Evolutionary conservation across 2,888 invertebrate genomes (phyloP), one percentile per base, ranked within the genome.

Genomic region (Leptopilina syphax): DNA sequence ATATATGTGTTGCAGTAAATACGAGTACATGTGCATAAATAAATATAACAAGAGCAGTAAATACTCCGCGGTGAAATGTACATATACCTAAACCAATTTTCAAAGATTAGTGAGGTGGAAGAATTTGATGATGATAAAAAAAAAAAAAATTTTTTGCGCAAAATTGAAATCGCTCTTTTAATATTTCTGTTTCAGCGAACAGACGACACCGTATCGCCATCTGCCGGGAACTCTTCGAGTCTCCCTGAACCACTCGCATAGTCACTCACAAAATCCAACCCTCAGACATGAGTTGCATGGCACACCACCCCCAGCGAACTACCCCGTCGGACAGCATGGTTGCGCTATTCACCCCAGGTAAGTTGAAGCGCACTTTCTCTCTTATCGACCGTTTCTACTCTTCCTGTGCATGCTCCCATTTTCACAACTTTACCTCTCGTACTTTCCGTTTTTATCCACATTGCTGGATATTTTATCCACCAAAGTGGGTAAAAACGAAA

Each of bases 301-400:
- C 77, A 80, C 87, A 78, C 84, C 85, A 83, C 83, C 88, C 82
- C 84, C 86, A 77, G 83, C 89, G 80, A 87, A 80, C 84, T 87
- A 85, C 83, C 81, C 85, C 82, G 85, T 87, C 80, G 85, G 85
- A 86, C 86, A 88, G 83, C 88, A 85, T 84, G 85, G 87, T 85
- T 90, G 90, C 86, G 88, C 86, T 83, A 84, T 89, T 78, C 90
- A 90, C 84, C 83, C 89, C 81, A 88, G 90, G 90, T 90, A 81
- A 89, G 87, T 88, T 47, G 82, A 83, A 80, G 77, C 34, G 34
- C 34, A 34, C 1, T 79, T 65, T 44, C 82, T 54, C 8, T 41
- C 24, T 84, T 83, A 84, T 78, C 84, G 54, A 73, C 77, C 24
- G 5, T 18, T 18, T 18, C 18, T 18, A 18, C 18, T 18, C 18